A percentile compares a stretch with the other conserved stretches of the same genome.
Conservation (phyloP, 2,113 vertebrate genomes). For the Pleuronectes platessa region DNA sequence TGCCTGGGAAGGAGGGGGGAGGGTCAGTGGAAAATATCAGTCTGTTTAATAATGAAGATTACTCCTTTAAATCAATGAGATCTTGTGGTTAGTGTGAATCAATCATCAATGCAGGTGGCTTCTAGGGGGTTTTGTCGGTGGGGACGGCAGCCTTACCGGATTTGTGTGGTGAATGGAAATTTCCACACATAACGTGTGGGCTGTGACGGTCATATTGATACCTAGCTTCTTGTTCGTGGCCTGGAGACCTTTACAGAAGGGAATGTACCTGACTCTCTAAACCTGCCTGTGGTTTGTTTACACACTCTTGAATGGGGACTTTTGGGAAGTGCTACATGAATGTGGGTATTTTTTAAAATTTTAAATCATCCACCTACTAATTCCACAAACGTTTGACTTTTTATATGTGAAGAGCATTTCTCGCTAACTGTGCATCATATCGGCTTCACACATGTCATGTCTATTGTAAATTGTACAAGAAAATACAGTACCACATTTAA, state of each 20-base stretch:
- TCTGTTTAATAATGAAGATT: not conserved
- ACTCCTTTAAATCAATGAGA: not conserved
- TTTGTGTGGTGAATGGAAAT: slow-evolving; percentile 30
- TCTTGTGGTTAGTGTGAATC: slow-evolving; percentile 5
- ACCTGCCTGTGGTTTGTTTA: too few relatives aligned
- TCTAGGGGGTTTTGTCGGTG: not conserved
- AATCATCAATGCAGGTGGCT: slow-evolving; percentile 3
- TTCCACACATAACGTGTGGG: slow-evolving; percentile 11
- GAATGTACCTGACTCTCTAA: slow-evolving; percentile 44
- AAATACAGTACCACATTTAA: too few relatives aligned
- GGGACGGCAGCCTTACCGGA: not conserved
- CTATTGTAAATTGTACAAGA: too few relatives aligned
- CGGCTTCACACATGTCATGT: too few relatives aligned
- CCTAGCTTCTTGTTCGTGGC: not conserved
- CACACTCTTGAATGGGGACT: not conserved
- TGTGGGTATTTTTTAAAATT: not conserved
- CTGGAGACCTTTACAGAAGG: slow-evolving; percentile 41
- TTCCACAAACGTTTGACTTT: too few relatives aligned
- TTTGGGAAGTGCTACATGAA: not conserved
- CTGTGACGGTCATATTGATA: slow-evolving; percentile 31
- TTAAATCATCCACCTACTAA: not conserved
- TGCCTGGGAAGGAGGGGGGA: not conserved
- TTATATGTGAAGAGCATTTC: too few relatives aligned
- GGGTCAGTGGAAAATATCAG: not conserved
- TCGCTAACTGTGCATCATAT: too few relatives aligned